Conservation (phyloP, 64 coral and sea anemone genomes). For the Actinia equina region DNA sequence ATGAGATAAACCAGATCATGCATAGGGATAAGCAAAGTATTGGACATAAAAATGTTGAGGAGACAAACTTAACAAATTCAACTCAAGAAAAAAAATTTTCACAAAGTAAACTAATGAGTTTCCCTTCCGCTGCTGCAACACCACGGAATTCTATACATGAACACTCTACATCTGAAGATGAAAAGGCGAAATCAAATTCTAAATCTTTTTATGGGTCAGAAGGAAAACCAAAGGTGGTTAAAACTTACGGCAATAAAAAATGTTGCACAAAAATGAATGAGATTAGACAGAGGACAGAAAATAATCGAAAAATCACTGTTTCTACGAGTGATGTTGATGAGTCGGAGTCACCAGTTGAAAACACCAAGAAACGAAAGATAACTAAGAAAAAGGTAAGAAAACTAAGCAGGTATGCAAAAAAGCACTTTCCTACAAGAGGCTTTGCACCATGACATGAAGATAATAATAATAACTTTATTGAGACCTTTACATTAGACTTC, state of each 20-base stretch:
- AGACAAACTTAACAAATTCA: neutral
- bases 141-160: constrained; percentile 9
- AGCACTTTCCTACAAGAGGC: too few relatives aligned
- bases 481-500: too few relatives aligned
- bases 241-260: neutral
- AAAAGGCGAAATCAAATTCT: neutral
- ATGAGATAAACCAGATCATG: neutral
- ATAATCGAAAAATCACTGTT: neutral
- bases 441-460: too few relatives aligned
- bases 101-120: neutral
- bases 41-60: neutral
- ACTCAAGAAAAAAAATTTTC: neutral
- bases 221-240: neutral
- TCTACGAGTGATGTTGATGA: neutral
- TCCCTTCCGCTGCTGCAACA: neutral
- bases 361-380: neutral
- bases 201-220: neutral
- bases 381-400: neutral
- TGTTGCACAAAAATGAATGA: neutral
- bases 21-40: neutral
- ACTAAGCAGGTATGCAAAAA: too few relatives aligned
- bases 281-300: neutral
- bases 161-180: neutral
- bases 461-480: too few relatives aligned
- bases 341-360: neutral